Evolutionary conservation across 2,113 vertebrate species (phyloP).

Genomic region (Athene noctua): DNA sequence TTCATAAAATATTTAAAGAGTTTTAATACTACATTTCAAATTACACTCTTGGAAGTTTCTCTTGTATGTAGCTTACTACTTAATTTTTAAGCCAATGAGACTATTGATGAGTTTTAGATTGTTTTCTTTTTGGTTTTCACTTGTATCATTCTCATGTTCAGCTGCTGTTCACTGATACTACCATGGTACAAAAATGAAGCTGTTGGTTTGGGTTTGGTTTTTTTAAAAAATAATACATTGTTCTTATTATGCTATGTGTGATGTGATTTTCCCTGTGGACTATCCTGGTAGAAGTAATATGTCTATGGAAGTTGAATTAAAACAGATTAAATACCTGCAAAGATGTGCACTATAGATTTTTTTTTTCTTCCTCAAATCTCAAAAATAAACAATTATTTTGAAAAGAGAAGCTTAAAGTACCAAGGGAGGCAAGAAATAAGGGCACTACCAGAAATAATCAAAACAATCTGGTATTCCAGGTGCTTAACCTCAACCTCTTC

Average conservation of each 20-base stretch:
- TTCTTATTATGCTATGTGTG: conserved; percentile 47
- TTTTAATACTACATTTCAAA: neutral
- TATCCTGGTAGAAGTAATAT: conserved; percentile 39
- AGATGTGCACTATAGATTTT: conserved; percentile 23
- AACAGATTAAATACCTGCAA: conserved; percentile 49
- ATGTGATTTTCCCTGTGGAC: conserved; percentile 60
- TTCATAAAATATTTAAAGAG: neutral
- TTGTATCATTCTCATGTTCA: conserved; percentile 23
- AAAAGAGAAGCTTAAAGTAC: neutral
- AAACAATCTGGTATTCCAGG: neutral
- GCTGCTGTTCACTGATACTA: conserved; percentile 68
- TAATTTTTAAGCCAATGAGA: neutral
- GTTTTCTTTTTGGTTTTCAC: neutral
- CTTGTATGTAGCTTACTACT: neutral
- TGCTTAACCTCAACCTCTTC: neutral
- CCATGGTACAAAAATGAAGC: conserved; percentile 11
- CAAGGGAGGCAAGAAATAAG: neutral
- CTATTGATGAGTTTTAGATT: neutral
- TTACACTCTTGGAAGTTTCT: neutral
- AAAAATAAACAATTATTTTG: neutral
- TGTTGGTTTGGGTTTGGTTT: conserved; percentile 31
- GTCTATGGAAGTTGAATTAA: conserved; percentile 63
- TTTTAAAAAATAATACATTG: neutral
- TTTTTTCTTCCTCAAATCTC: neutral
- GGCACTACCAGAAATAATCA: neutral